phyloP scores from a whole-genome alignment of 1,140 invertebrate species.

The Oryctes rhinoceros region DNA sequence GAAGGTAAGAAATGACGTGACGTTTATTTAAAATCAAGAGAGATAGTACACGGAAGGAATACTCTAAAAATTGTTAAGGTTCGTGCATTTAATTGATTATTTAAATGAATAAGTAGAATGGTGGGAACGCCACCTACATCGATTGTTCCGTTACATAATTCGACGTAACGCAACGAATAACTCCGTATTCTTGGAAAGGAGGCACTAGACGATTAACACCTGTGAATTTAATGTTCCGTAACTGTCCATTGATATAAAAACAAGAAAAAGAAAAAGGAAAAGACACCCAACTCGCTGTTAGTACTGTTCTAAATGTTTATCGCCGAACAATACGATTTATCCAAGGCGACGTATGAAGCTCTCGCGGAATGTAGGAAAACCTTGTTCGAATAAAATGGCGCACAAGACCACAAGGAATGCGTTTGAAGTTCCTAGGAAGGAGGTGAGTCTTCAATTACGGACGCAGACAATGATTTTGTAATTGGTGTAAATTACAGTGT shows the following conservation, averaged over 20 bases:
- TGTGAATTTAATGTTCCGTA: background rate
- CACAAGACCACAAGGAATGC: constrained; percentile 7
- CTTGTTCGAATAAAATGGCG: background rate
- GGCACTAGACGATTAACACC: background rate
- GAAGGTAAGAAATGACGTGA: constrained; percentile 4
- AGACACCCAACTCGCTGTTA: background rate
- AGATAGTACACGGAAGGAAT: background rate
- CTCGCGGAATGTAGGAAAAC: constrained; percentile 10
- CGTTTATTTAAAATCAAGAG: background rate
- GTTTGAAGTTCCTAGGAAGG: constrained; percentile 7
- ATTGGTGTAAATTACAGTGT: constrained; percentile 31
- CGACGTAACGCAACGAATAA: background rate
- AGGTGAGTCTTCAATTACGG: constrained; percentile 23
- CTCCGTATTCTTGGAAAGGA: background rate
- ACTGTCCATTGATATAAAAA: background rate
- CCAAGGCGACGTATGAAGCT: background rate
- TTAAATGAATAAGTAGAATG: background rate
- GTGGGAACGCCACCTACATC: background rate
- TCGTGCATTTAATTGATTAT: background rate
- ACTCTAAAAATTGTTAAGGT: background rate
- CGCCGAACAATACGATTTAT: constrained; percentile 19
- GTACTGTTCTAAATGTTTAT: constrained; percentile 5
- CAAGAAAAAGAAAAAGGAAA: background rate
- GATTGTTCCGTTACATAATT: background rate
- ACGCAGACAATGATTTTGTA: constrained; percentile 26